A percentile compares a stretch with the other conserved stretches of the same genome.
These are phyloP conservation scores for Thymelicus lineola DNA, from an alignment of 2,888 invertebrate species.

Conservation along the genomic window DNA sequence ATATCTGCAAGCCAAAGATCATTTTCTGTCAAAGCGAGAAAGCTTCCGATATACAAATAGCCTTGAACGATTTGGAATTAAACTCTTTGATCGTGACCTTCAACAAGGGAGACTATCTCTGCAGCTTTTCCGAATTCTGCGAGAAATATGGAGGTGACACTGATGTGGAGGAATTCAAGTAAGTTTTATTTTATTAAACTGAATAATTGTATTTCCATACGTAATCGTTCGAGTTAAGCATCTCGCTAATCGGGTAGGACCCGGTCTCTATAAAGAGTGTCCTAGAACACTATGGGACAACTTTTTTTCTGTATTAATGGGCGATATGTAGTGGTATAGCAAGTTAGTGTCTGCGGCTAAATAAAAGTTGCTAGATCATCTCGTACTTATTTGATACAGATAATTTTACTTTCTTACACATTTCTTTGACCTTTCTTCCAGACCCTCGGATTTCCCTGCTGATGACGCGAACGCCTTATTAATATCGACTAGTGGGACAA, in stretches of 20 bases:
- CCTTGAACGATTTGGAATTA: slow-evolving; percentile 53
- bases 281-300: too few species aligned
- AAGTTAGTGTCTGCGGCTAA: too few species aligned
- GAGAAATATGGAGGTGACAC: slow-evolving; percentile 49
- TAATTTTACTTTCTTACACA: too few species aligned
- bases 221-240: too few species aligned
- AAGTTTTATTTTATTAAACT: slow-evolving; percentile 34
- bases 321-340: too few species aligned
- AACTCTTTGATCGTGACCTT: slow-evolving; percentile 57
- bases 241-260: too few species aligned
- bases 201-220: too few species aligned
- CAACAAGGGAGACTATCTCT: slow-evolving; percentile 56
- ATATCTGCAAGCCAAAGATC: slow-evolving; percentile 53
- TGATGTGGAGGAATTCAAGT: slow-evolving; percentile 53
- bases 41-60: slow-evolving; percentile 53
- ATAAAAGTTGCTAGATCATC: too few species aligned
- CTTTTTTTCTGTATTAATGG: too few species aligned
- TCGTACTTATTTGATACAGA: too few species aligned
- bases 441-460: slow-evolving; percentile 64
- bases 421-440: slow-evolving; percentile 39
- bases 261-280: too few species aligned
- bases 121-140: slow-evolving; percentile 53
- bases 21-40: slow-evolving; percentile 62
- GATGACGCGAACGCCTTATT: slow-evolving; percentile 58
- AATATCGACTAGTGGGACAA: slow-evolving; percentile 69